Evolutionary conservation across 2,113 vertebrate species (phyloP), one percentile per base, ranked within the genome.

Genomic region (Laterallus jamaicensis): DNA sequence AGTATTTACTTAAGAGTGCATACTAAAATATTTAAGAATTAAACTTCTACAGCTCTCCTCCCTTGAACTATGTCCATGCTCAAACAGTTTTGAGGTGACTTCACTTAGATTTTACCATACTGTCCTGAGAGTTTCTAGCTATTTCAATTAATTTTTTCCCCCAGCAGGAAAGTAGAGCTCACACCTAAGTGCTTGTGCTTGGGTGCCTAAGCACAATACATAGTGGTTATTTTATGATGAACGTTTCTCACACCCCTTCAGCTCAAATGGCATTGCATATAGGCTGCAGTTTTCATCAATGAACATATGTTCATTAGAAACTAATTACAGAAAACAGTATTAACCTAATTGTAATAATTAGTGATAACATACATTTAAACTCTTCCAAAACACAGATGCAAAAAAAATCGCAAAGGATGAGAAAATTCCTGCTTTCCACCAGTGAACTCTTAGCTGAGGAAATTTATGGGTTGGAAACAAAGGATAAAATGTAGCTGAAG

Each of bases 271-370:
- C 60, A 47, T n/a, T 75, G 35, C 58, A n/a, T 71, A 69, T 49
- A 92, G 80, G 59, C 86, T 64, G 73, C 60, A 47, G 64, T 88
- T 92, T 93, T 85, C 49, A 67, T 86, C 66, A 82, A 26, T 68
- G 82, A 94, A 50, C 92, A 88, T 92, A 88, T 60, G 92, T 86
- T 95, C 90, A 86, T 96, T 94, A 96, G 76, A 92, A 96, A 96
- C 62, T 95, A 96, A 96, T 97, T 95, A 79, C 62, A 79, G 80
- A 84, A 96, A 96, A 95, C 73, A 92, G 81, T 58, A 76, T 79
- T 86, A 95, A 68, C 62, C 66, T 86, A 88, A 86, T 86, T 66
- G 82, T 92, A 82, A 94, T 91, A 92, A 95, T 90, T 92, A 94
- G 77, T 24, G 32, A 79, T 86, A 87, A 58, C 24, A 88, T 55